Evolutionary conservation across 2,888 invertebrate genomes (phyloP), one percentile per base, ranked within the genome.

Genomic region (Invenusta paracnida): DNA sequence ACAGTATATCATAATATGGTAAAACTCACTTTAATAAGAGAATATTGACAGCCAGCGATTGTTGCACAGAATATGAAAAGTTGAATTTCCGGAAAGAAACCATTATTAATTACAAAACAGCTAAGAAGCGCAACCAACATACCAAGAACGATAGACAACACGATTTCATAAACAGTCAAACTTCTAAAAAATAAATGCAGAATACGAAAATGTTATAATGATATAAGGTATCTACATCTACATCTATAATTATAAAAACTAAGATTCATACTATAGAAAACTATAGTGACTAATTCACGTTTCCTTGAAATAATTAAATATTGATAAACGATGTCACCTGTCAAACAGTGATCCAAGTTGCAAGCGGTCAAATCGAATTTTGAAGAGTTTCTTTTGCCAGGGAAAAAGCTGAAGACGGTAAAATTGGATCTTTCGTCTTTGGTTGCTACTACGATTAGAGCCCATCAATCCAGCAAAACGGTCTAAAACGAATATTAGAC

Each of bases 41-140:
- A 97, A 92, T 98, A 99, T 92, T 99, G 99, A 90, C 97, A 96
- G 23, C 97, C 95, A 0, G 98, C 98, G 89, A 98, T 96, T n/a
- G 98, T 96, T 89, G 97, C 95, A 92, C 98, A 98, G 92, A 99
- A 96, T 90, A 97, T 93, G 91, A 98, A 96, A 23, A 97, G 95
- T 89, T 95, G 95, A 85, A 98, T 94, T 91, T 99, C 98, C 89
- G 94, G 94, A 92, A 96, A 98, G 91, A 96, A 95, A 82, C 95
- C 94, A 81, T 94, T 93, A 90, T 95, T 94, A 2, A 98, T 93
- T 30, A 97, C 94, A 87, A 94, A 93, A 0, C 96, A 94, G 0
- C 97, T 97, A 84, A 98, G 92, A 83, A 95, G 93, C 0, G 96
- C 95, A 0, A 98, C 97, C 88, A 94, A 91, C 48, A 95, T 94